Percentiles rank a stretch among this genome's conserved stretches.
Evolutionary conservation across 2,888 invertebrate species (phyloP).

Genomic region (Sepioteuthis lessoniana): DNA sequence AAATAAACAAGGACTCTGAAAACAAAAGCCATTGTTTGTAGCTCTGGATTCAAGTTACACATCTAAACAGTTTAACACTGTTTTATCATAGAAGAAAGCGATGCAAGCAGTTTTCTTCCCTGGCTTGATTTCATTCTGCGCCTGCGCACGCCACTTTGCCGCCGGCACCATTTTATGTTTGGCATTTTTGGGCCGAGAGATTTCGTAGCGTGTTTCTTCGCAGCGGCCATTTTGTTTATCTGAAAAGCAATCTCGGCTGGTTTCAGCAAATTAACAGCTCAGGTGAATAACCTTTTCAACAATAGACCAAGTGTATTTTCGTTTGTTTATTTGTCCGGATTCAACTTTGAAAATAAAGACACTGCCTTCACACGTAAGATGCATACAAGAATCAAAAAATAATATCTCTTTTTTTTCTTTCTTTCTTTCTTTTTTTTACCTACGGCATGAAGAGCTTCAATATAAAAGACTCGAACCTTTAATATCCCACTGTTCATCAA

Average conservation of each 20-base stretch:
- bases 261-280: neutral
- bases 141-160: neutral
- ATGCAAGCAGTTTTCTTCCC: neutral
- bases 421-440: neutral
- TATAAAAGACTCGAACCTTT: neutral
- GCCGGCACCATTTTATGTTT: conserved; percentile 33
- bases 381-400: neutral
- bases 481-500: neutral
- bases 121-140: neutral
- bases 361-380: neutral
- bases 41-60: neutral
- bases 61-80: neutral
- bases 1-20: neutral
- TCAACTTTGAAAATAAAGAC: neutral
- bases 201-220: neutral
- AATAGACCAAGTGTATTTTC: neutral
- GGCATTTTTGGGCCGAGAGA: neutral
- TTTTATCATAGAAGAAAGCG: neutral
- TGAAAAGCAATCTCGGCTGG: neutral
- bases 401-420: neutral
- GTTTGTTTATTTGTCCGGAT: neutral
- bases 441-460: neutral
- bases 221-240: neutral
- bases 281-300: neutral
- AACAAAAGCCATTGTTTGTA: neutral